Evolutionary conservation across 2,113 vertebrate species (phyloP).

Genomic region (Cryptotis parvus): DNA sequence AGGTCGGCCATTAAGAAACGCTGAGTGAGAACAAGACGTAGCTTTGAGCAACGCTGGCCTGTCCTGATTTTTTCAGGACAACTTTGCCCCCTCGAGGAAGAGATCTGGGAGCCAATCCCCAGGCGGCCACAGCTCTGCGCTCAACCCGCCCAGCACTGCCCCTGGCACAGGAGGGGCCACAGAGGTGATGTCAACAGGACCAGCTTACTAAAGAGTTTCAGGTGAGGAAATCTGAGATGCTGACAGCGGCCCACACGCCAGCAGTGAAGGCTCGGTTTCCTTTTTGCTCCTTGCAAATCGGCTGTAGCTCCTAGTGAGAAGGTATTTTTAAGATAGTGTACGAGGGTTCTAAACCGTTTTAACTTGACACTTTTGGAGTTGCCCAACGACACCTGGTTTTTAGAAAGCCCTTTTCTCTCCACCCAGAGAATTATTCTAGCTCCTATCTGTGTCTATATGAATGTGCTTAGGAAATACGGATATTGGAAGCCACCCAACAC

Average conservation of each 20-base stretch:
- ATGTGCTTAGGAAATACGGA: background rate
- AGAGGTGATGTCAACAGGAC: constrained; percentile 50
- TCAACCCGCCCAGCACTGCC: constrained; percentile 30
- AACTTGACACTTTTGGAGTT: background rate
- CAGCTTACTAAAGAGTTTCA: constrained; percentile 72
- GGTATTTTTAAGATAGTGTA: constrained; percentile 25
- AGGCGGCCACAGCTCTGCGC: constrained; percentile 67
- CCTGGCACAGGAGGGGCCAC: constrained; percentile 38
- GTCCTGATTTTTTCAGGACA: constrained; percentile 87
- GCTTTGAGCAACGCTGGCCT: constrained; percentile 87
- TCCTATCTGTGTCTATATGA: background rate
- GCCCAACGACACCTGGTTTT: constrained; percentile 23
- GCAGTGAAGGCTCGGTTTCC: background rate
- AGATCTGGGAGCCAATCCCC: constrained; percentile 80
- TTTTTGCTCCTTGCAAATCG: constrained; percentile 50
- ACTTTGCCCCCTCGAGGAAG: constrained; percentile 87
- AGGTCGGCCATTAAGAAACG: constrained; percentile 24
- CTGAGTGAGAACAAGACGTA: constrained; percentile 81
- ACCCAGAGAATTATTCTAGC: background rate
- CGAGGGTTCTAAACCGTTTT: constrained; percentile 2
- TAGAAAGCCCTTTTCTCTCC: background rate
- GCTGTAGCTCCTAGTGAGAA: constrained; percentile 35
- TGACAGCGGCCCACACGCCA: constrained; percentile 32
- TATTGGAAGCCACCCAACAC: background rate
- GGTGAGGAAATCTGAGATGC: constrained; percentile 69